Evolutionary conservation across 30 jellyfish, hydroid and myxozoan species (phyloP), one percentile per base, ranked within the genome.

Genomic region (Sanderia malayensis): DNA sequence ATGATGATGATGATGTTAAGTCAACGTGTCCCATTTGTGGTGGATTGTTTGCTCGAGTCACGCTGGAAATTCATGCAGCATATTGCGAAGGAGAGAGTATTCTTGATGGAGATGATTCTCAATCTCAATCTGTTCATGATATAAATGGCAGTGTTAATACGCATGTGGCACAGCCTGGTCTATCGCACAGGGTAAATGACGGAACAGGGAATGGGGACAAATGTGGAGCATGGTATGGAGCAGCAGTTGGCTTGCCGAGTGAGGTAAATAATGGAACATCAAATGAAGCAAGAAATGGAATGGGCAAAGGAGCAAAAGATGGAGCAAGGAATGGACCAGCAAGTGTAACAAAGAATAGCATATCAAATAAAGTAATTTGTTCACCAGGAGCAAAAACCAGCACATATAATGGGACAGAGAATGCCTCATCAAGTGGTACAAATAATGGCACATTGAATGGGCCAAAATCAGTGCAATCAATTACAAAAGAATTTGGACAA

Each of bases 11-110:
- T 31, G 59, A 24, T 23, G 1, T 31, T 41, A 34, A 61, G 23
- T 21, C 28, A 61, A 67, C 37, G 7, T 75, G 86, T 60, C 69
- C 70, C 2, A 62, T 59, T 59, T 75, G 86, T 60, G 86, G 86
- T 7, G 66, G 61, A 15, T 0, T 31, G 18, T 58, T 75, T 70
- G 60, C 86, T 22, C 15, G 0, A 32, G 20, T 24, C 18, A 29
- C 71, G 23, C 70, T 75, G 7, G 55, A 59, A 34, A 61, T 75
- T 15, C 86, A 75, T 55, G 60, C 61, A 7, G 13, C 61, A 25
- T 75, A 22, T 44, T 75, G 86, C 30, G 41, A 26, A 28, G 79
- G 79, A 18, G 23, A 37, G 17, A 66, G 62, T 44, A 22, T 18
- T 22, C 46, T 66, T 2, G 63, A 66, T 7, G n/a, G n/a, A n/a